Percentiles rank a stretch among this genome's conserved stretches.
These are phyloP conservation scores for Mamestra brassicae DNA, from an alignment of 2,888 invertebrate species.

Conservation along the genomic window DNA sequence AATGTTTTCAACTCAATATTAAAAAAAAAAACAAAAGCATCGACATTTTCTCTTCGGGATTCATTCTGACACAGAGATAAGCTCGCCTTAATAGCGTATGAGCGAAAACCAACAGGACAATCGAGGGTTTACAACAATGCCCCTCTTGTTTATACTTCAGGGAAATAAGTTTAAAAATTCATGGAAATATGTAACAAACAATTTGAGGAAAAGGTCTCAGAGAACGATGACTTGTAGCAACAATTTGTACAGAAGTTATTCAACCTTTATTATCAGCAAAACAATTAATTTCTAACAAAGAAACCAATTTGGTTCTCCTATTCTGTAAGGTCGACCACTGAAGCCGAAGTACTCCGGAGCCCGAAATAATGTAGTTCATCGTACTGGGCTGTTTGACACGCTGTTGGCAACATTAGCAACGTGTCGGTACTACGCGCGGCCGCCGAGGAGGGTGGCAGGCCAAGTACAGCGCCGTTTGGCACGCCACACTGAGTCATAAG, in stretches of 20 bases:
- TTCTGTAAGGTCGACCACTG: conserved; percentile 28
- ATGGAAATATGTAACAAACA: background rate
- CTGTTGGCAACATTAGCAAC: conserved; percentile 45
- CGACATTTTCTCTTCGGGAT: background rate
- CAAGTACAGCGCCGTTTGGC: conserved; percentile 42
- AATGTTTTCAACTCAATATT: too few relatives aligned
- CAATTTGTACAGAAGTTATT: background rate
- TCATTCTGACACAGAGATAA: background rate
- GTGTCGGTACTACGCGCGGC: conserved; percentile 18
- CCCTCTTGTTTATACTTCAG: background rate
- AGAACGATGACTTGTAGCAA: background rate
- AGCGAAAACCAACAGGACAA: background rate
- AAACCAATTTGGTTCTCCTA: background rate
- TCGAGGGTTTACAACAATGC: background rate
- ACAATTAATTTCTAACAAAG: conserved; percentile 12
- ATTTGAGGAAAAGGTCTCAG: conserved; percentile 1
- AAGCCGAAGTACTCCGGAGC: background rate
- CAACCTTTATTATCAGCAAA: conserved; percentile 5
- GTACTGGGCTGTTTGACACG: conserved; percentile 44
- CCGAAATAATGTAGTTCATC: conserved; percentile 35
- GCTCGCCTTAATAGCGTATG: background rate
- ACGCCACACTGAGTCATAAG: conserved; percentile 28
- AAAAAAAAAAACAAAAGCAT: background rate
- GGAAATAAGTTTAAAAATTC: background rate
- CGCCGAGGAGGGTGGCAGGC: conserved; percentile 13